Percentiles rank a stretch among this genome's conserved stretches.
Conservation (phyloP, 1,140 invertebrate species). For the Rhyacophila brunnea region DNA sequence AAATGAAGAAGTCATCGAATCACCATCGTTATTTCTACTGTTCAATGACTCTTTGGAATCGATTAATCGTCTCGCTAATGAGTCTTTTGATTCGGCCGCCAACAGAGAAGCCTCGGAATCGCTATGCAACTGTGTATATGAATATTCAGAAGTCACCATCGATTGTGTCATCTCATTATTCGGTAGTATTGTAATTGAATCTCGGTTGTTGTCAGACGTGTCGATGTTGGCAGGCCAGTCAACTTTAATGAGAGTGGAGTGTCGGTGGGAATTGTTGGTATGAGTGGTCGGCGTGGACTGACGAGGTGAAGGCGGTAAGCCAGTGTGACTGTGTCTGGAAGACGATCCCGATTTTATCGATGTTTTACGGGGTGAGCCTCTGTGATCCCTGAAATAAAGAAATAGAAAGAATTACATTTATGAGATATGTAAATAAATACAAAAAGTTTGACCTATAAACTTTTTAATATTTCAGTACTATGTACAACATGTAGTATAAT, state of each 20-base stretch:
- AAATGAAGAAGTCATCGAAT: no score
- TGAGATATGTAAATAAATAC: no score
- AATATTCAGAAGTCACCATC: neutral
- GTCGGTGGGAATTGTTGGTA: conserved; percentile 10
- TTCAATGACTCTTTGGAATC: conserved; percentile 29
- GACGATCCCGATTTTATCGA: conserved; percentile 2
- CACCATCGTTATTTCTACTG: conserved; percentile 15
- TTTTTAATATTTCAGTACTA: no score
- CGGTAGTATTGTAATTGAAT: neutral
- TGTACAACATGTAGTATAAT: no score
- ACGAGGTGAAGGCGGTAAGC: conserved; percentile 6
- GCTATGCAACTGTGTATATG: conserved; percentile 27
- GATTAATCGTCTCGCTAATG: conserved; percentile 25
- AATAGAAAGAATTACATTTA: no score
- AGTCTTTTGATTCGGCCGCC: conserved; percentile 25
- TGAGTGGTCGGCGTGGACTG: neutral
- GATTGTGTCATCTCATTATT: no score
- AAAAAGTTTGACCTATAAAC: no score
- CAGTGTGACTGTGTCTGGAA: conserved; percentile 28
- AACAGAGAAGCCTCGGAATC: conserved; percentile 29
- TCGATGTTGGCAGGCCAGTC: conserved; percentile 16
- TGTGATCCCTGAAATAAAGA: conserved; percentile 17
- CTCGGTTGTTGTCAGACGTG: neutral
- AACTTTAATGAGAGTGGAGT: conserved; percentile 31
- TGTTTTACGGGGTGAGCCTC: conserved; percentile 25